Evolutionary conservation across 2,797 vertebrate genomes (phyloP).

Genomic region (Acipenser transmontanus): DNA sequence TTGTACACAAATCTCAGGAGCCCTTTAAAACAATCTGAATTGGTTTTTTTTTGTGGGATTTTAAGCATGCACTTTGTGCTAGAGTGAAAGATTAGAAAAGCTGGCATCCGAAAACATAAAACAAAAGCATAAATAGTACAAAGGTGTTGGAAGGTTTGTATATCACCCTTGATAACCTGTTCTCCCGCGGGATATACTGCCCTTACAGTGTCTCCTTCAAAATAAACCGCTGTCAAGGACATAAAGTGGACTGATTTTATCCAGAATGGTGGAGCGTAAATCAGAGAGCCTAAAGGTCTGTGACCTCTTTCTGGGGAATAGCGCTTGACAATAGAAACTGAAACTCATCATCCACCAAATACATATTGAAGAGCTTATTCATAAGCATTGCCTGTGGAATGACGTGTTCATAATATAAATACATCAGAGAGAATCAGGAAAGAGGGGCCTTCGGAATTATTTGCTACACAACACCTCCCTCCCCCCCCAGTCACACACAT

Average conservation of each 20-base stretch:
- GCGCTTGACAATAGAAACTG: slow-evolving; percentile 21
- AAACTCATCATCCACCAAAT: slow-evolving; percentile 30
- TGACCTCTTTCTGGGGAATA: slow-evolving; percentile 25
- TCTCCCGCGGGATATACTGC: slow-evolving; percentile 27
- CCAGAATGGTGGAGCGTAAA: slow-evolving; percentile 23
- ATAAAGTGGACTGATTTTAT: slow-evolving; percentile 34
- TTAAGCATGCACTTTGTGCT: too few relatives aligned
- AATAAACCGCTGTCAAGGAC: slow-evolving; percentile 29
- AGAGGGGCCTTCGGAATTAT: not conserved
- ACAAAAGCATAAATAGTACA: too few relatives aligned
- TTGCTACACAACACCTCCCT: slow-evolving; percentile 2
- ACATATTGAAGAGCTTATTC: slow-evolving; percentile 38
- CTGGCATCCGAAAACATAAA: too few relatives aligned
- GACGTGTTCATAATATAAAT: slow-evolving; percentile 20
- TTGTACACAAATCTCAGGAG: too few relatives aligned
- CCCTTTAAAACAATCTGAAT: too few relatives aligned
- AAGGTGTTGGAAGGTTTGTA: slow-evolving; percentile 28
- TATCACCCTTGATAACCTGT: slow-evolving; percentile 26
- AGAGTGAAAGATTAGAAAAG: too few relatives aligned
- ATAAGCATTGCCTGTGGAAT: slow-evolving; percentile 31
- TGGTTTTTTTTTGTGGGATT: too few relatives aligned
- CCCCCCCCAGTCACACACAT: not conserved
- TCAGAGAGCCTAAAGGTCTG: slow-evolving; percentile 9
- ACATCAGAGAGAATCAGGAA: slow-evolving; percentile 4
- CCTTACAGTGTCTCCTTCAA: slow-evolving; percentile 30